Conservation (phyloP, 2,888 invertebrate genomes). For the Amblyteles armatorius region DNA sequence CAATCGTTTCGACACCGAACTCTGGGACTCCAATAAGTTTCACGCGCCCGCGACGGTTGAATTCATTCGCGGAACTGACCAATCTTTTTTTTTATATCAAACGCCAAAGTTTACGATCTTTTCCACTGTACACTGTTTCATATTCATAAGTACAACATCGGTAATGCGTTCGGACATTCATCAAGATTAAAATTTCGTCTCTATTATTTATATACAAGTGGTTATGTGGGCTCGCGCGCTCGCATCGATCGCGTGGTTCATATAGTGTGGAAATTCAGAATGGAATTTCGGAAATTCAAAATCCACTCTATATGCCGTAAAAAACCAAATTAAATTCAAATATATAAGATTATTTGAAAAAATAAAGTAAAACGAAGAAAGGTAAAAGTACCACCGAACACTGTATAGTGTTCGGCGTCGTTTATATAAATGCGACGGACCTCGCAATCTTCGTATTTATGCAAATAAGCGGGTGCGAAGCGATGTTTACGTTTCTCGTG, state of each 20-base stretch:
- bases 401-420: background rate
- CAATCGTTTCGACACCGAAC: background rate
- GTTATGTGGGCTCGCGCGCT: no score
- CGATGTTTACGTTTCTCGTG: conserved; percentile 53
- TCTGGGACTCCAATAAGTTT: background rate
- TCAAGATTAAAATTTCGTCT: background rate
- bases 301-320: no score
- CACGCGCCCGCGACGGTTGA: background rate
- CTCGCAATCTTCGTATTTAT: conserved; percentile 38
- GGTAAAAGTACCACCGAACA: background rate
- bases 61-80: background rate
- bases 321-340: no score
- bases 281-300: no score
- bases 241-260: no score
- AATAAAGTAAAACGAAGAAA: background rate
- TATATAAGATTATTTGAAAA: no score
- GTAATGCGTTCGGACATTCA: conserved; percentile 4
- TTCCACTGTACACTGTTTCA: background rate
- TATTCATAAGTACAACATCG: background rate
- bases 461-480: conserved; percentile 41
- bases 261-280: no score
- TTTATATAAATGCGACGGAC: conserved; percentile 3
- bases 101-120: background rate
- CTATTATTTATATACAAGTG: background rate
- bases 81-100: background rate